These are phyloP conservation scores for Andrena bicolor DNA, from an alignment of 2,888 invertebrate genomes.

Conservation along the genomic window DNA sequence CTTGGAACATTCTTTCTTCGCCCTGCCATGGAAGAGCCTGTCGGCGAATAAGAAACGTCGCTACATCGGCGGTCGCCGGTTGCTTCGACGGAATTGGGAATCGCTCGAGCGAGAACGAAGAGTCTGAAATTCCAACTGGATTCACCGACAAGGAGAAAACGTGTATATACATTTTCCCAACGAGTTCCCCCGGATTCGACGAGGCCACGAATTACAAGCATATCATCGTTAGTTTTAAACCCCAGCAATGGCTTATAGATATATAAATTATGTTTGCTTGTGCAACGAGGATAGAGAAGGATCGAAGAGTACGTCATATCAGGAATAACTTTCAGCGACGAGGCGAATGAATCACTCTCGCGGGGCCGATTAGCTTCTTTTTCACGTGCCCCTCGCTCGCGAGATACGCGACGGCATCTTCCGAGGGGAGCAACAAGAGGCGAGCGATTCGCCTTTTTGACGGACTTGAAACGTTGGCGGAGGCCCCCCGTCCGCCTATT, in stretches of 20 bases:
- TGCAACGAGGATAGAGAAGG: not conserved
- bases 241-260: not conserved
- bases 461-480: conserved; percentile 5
- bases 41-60: not conserved
- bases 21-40: not conserved
- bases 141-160: not conserved
- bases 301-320: not conserved
- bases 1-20: not conserved
- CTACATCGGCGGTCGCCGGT: not conserved
- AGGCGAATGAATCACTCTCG: conserved; percentile 22
- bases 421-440: not conserved
- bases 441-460: not conserved
- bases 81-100: not conserved
- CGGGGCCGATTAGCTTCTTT: not conserved
- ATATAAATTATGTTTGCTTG: not conserved
- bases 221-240: not conserved
- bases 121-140: not conserved
- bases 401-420: conserved; percentile 1
- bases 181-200: not conserved
- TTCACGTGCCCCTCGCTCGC: conserved; percentile 1
- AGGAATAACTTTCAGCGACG: not conserved
- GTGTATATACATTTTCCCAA: not conserved
- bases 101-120: not conserved
- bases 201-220: not conserved
- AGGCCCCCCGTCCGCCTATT: conserved; percentile 21